Evolutionary conservation across 2,888 invertebrate genomes (phyloP), one percentile per base, ranked within the genome.

Genomic region (Apamea sordens): DNA sequence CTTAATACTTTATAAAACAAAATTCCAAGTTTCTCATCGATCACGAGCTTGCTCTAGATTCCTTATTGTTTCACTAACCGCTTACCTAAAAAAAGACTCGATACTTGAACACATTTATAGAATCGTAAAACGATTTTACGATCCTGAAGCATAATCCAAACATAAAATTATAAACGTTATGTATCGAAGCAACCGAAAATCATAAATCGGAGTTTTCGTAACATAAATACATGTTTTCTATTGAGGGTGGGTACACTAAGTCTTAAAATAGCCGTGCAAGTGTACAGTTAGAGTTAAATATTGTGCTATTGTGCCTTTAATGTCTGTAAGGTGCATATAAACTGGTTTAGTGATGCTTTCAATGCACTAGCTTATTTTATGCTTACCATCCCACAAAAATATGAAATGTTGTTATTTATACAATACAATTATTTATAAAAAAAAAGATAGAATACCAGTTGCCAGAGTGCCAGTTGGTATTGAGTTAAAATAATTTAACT

Each of bases 101-200:
- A 91, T 92, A 92, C 92, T 93, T 90, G 91, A 92, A 90, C 90
- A 92, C 94, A 94, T 95, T 95, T 95, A 94, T 93, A 93, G 94
- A 94, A 93, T 92, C 95, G 92, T 95, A 95, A 95, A 95, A 94
- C 87, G 86, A 91, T 93, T 95, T 96, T 95, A 96, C 93, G 95
- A 95, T 89, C 88, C 69, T 80, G 79, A 89, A 91, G 90, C 92
- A 93, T 95, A 94, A 95, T 95, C 92, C 93, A 91, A 90, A 93
- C 93, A 93, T 95, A 95, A 95, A 96, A 95, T 93, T 91, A 93
- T 94, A 93, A 95, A 92, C 91, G 92, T 92, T 91, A 86, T 89
- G 91, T 91, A 92, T 93, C 89, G 92, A 90, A 91, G 92, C 92
- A 89, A 93, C 93, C 91, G 90, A 93, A 93, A 90, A 93, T 92